Evolutionary conservation across 2,113 vertebrate genomes (phyloP).

Genomic region (Garra rufa): DNA sequence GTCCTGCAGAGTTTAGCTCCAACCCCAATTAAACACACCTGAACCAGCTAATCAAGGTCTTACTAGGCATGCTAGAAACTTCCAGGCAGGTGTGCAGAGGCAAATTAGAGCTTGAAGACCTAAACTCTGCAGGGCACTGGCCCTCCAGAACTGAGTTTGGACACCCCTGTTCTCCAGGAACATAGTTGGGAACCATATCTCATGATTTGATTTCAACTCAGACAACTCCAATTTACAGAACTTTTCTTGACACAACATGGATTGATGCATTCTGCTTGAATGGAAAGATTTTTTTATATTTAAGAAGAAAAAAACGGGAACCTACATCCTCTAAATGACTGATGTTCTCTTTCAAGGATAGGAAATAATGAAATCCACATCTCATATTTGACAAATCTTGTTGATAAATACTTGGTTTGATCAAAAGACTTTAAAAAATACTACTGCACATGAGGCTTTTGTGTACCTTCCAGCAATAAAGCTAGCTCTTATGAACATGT

Average conservation of each 20-base stretch:
- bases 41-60: no score
- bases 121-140: no score
- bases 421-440: slow-evolving; percentile 4
- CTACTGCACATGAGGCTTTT: neutral
- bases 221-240: neutral
- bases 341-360: neutral
- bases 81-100: no score
- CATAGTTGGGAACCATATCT: no score
- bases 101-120: no score
- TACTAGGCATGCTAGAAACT: no score
- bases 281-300: neutral
- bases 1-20: no score
- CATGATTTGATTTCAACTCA: neutral
- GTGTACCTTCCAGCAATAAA: slow-evolving; percentile 41
- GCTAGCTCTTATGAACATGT: slow-evolving; percentile 29
- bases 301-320: neutral
- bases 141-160: no score
- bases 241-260: neutral
- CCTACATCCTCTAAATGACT: neutral
- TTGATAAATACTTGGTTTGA: slow-evolving; percentile 3
- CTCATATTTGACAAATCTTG: neutral
- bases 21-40: no score
- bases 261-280: neutral
- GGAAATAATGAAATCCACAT: neutral
- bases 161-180: no score